Conservation (phyloP, 1,140 invertebrate species). For the Liolophura sinensis region DNA sequence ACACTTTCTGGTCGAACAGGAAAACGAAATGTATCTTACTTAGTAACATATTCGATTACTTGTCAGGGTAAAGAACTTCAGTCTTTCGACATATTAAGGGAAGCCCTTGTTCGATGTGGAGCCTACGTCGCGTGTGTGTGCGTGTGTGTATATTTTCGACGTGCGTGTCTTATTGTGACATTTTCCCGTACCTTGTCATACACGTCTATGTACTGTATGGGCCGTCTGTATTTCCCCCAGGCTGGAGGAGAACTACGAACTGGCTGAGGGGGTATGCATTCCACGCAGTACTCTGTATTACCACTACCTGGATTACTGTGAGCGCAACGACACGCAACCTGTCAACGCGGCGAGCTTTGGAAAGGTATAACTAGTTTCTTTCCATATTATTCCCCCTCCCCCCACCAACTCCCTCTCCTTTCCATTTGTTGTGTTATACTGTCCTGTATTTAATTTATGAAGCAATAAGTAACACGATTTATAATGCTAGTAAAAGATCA, state of each 20-base stretch:
- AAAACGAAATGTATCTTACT: not conserved
- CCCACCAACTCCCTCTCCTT: not conserved
- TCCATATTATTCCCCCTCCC: not conserved
- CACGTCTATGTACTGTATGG: not conserved
- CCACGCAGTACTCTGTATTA: constrained; percentile 64
- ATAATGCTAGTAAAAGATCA: too few species aligned
- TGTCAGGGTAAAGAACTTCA: not conserved
- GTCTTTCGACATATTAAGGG: not conserved
- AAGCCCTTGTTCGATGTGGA: not conserved
- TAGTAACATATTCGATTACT: not conserved
- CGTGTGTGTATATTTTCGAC: not conserved
- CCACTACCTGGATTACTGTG: constrained; percentile 66
- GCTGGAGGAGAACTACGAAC: constrained; percentile 66
- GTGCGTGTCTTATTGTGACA: not conserved
- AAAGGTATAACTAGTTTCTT: constrained; percentile 56
- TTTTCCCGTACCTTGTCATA: not conserved
- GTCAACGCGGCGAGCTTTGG: constrained; percentile 68
- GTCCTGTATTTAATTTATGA: too few species aligned
- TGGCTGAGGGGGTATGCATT: constrained; percentile 66
- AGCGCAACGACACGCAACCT: constrained; percentile 60
- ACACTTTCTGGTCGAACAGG: not conserved
- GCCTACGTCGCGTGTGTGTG: not conserved
- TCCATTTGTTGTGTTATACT: too few species aligned
- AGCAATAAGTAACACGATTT: too few species aligned
- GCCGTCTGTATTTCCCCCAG: constrained; percentile 28